phyloP scores from a whole-genome alignment of 2,888 invertebrate species.

The Aphidoletes aphidimyza region DNA sequence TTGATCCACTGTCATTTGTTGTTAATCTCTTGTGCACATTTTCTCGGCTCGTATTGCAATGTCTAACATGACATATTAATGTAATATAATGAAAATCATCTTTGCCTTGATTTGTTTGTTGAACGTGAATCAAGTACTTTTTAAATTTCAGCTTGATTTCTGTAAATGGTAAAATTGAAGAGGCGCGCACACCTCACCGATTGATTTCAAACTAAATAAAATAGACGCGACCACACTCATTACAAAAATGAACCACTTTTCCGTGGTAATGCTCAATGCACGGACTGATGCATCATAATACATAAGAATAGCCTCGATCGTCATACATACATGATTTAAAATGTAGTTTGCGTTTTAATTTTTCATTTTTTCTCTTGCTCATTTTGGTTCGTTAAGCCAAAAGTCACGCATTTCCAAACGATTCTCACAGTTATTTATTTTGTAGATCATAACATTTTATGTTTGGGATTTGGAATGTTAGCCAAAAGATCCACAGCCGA shows the following conservation, averaged over 20 bases:
- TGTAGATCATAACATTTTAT: constrained; percentile 49
- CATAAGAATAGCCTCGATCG: constrained; percentile 1
- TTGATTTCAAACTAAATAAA: no score
- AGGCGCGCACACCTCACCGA: background rate
- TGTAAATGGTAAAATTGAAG: background rate
- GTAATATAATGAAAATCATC: background rate
- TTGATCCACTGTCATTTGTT: no score
- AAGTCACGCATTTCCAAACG: constrained; percentile 48
- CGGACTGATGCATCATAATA: background rate
- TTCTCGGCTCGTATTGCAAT: background rate
- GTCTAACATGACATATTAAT: background rate
- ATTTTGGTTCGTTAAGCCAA: constrained; percentile 29
- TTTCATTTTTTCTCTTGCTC: background rate
- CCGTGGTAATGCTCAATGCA: background rate
- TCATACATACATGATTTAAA: constrained; percentile 1
- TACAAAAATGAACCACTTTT: constrained; percentile 23
- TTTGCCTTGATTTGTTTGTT: background rate
- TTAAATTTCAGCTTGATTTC: background rate
- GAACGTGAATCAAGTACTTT: background rate
- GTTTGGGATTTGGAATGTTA: background rate
- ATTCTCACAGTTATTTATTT: constrained; percentile 49
- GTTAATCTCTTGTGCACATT: background rate
- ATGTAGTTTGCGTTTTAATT: background rate
- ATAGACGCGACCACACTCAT: no score
- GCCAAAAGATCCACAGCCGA: background rate